These are phyloP conservation scores for Synergus umbraculus DNA, from an alignment of 2,888 invertebrate genomes.

Conservation along the genomic window DNA sequence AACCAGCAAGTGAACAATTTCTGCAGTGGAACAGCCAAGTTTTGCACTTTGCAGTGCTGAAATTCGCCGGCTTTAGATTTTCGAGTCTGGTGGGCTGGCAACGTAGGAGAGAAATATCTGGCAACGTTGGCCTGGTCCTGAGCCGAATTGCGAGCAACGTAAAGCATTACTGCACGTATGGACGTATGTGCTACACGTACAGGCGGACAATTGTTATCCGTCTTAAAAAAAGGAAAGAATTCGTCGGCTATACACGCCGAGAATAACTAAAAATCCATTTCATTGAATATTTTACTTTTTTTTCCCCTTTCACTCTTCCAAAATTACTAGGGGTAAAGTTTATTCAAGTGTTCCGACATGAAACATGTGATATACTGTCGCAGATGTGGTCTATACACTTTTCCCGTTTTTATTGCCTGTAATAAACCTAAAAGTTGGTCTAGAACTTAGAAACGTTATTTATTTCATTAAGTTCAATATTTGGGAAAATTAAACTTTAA, in stretches of 20 bases:
- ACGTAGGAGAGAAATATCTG: conserved; percentile 29
- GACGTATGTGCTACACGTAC: not conserved
- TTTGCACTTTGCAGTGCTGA: conserved; percentile 10
- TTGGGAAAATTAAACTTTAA: not conserved
- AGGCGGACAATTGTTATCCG: not conserved
- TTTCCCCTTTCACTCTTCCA: not conserved
- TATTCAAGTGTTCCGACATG: not conserved
- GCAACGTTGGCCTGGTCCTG: conserved; percentile 31
- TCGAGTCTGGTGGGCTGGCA: not conserved
- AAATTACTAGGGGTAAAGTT: not conserved
- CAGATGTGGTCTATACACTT: too few species aligned
- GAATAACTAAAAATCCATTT: conserved; percentile 10
- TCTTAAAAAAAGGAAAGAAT: conserved; percentile 31
- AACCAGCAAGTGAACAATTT: not conserved
- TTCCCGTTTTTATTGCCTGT: too few species aligned
- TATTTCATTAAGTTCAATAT: too few species aligned
- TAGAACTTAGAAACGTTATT: too few species aligned
- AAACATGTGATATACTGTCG: too few species aligned
- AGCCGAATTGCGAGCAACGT: conserved; percentile 21
- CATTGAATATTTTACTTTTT: conserved; percentile 22
- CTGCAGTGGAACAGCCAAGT: conserved; percentile 25
- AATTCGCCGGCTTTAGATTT: conserved; percentile 18
- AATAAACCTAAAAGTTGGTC: too few species aligned
- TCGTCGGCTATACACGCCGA: conserved; percentile 2
- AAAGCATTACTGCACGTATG: not conserved